phyloP scores from a whole-genome alignment of 64 coral and sea anemone genomes.

The Porites australiensis region DNA sequence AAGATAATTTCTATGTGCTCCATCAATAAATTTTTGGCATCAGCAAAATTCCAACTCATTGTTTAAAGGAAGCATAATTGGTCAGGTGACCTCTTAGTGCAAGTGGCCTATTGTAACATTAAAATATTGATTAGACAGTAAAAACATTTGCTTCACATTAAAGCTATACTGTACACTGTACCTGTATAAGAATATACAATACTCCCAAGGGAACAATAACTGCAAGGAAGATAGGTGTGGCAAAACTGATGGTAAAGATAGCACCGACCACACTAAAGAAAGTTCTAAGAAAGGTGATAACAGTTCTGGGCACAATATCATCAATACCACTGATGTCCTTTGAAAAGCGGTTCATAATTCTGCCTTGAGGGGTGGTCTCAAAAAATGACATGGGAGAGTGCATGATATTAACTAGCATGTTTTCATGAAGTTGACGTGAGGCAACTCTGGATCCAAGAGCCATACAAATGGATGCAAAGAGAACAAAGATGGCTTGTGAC shows the following conservation, averaged over 20 bases:
- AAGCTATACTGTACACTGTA: neutral
- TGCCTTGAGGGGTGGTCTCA: conserved; percentile 93
- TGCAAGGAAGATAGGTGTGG: conserved; percentile 82
- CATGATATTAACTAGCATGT: conserved; percentile 77
- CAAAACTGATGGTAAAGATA: conserved; percentile 74
- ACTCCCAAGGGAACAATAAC: conserved; percentile 72
- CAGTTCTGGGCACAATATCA: conserved; percentile 62
- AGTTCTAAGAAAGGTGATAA: conserved; percentile 48
- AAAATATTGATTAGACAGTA: too few species aligned
- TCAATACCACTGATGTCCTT: conserved; percentile 92
- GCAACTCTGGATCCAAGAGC: conserved; percentile 49
- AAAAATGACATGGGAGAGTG: conserved; percentile 83
- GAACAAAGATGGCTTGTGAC: conserved; percentile 52
- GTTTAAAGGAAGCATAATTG: too few species aligned
- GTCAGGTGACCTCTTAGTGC: too few species aligned
- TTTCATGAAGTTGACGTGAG: conserved; percentile 70
- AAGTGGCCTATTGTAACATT: too few species aligned
- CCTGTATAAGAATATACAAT: conserved; percentile 84
- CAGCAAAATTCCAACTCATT: too few species aligned
- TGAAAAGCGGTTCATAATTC: conserved; percentile 94
- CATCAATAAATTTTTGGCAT: too few species aligned
- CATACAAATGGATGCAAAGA: conserved; percentile 32
- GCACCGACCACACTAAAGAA: conserved; percentile 60
- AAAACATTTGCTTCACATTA: too few species aligned
- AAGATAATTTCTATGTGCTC: too few species aligned